phyloP scores from a whole-genome alignment of 1,140 invertebrate species.

The Gyrodactylus salaris region DNA sequence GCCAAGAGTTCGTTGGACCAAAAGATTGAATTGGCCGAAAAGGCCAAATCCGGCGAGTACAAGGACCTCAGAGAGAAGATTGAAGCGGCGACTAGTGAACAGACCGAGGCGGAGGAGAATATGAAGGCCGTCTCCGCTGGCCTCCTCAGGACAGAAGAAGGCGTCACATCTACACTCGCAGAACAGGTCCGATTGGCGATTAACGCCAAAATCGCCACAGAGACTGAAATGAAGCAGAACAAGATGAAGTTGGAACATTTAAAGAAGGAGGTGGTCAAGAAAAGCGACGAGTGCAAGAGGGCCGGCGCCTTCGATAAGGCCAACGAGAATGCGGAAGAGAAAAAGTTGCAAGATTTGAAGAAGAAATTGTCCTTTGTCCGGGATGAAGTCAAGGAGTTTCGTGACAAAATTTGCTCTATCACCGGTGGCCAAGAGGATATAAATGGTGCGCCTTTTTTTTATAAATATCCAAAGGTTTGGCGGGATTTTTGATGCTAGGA shows the following conservation, averaged over 20 bases:
- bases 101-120: constrained; percentile 36
- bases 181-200: constrained; percentile 43
- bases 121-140: constrained; percentile 50
- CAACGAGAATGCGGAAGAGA: background rate
- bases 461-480: too few relatives aligned
- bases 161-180: constrained; percentile 44
- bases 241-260: constrained; percentile 27
- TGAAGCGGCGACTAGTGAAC: constrained; percentile 29
- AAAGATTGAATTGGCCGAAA: constrained; percentile 26
- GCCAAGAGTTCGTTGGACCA: constrained; percentile 19
- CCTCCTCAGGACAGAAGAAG: constrained; percentile 38
- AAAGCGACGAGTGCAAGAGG: background rate
- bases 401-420: background rate
- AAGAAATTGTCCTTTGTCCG: background rate
- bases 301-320: background rate
- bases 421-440: background rate
- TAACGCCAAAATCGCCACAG: constrained; percentile 34
- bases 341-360: background rate
- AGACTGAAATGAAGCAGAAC: constrained; percentile 41
- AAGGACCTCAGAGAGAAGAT: constrained; percentile 33
- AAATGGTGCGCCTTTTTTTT: background rate
- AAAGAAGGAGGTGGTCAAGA: background rate
- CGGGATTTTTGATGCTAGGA: too few relatives aligned
- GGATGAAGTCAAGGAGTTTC: background rate
- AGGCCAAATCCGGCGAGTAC: constrained; percentile 32